A percentile compares a stretch with the other conserved stretches of the same genome.
Conservation (phyloP, 2,113 vertebrate genomes). For the Poeciliopsis occidentalis region DNA sequence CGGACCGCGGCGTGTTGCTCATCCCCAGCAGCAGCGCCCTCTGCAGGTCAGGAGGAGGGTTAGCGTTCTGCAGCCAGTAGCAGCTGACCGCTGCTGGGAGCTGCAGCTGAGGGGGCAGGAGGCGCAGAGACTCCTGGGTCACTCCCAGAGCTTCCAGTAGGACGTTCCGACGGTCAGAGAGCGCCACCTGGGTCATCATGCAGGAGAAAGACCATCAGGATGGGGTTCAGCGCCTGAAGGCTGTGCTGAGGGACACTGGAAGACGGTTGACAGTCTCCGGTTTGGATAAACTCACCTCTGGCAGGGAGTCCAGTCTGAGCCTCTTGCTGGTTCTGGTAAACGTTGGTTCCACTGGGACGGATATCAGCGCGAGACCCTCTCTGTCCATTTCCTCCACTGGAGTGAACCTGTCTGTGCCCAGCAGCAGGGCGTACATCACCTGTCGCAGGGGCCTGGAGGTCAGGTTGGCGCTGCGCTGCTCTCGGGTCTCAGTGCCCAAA, state of each 20-base stretch:
- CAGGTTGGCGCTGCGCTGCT: conserved; percentile 68
- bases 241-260: not conserved
- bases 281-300: conserved; percentile 71
- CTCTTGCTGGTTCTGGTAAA: conserved; percentile 11
- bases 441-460: conserved; percentile 80
- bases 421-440: conserved; percentile 84
- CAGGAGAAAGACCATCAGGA: not conserved
- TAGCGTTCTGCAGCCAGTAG: conserved; percentile 80
- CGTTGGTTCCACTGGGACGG: conserved; percentile 62
- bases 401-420: not conserved
- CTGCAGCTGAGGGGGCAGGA: conserved; percentile 72
- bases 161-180: conserved; percentile 63
- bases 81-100: conserved; percentile 81
- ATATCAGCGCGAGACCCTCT: conserved; percentile 65
- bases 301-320: conserved; percentile 72
- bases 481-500: conserved; percentile 74
- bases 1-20: conserved; percentile 37
- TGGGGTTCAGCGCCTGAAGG: too few relatives aligned
- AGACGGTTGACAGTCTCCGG: not conserved
- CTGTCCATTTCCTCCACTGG: conserved; percentile 81
- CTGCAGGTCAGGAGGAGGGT: conserved; percentile 74
- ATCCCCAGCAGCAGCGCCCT: conserved; percentile 84
- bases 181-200: conserved; percentile 73
- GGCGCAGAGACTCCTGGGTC: conserved; percentile 50
- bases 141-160: conserved; percentile 81